These are phyloP conservation scores for Patiria pectinifera DNA, from an alignment of 53 echinoderm and acorn worm genomes.

Conservation along the genomic window DNA sequence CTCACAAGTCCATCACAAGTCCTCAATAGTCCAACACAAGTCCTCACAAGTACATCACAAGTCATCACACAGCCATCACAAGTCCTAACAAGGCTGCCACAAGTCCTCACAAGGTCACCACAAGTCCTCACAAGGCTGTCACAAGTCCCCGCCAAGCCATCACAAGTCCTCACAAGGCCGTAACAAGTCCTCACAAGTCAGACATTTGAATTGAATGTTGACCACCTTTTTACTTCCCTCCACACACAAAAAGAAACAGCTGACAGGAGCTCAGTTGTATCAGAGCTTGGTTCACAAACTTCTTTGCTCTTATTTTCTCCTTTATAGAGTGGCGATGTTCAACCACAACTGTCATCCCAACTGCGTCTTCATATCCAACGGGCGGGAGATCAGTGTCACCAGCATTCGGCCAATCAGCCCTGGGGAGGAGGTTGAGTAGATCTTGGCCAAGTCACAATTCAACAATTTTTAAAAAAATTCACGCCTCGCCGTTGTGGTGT, in stretches of 20 bases:
- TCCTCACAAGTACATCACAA: too few species aligned
- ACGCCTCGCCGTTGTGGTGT: too few species aligned
- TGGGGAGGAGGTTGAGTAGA: slow-evolving; percentile 62
- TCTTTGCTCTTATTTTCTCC: background rate
- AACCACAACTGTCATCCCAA: slow-evolving; percentile 83
- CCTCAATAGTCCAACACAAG: too few species aligned
- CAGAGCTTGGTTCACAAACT: background rate
- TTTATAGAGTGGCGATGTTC: slow-evolving; percentile 60
- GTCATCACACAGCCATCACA: too few species aligned
- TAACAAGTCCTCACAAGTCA: too few species aligned
- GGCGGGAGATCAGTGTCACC: slow-evolving; percentile 52
- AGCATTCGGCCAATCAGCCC: slow-evolving; percentile 64
- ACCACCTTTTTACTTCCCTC: background rate
- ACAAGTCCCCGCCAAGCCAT: background rate
- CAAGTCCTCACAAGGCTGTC: background rate
- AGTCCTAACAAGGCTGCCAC: too few species aligned
- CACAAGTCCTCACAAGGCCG: too few species aligned
- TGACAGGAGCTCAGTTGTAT: too few species aligned
- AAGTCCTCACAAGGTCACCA: too few species aligned
- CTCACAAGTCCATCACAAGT: too few species aligned
- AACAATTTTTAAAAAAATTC: background rate
- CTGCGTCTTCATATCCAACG: slow-evolving; percentile 69
- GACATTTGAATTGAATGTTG: too few species aligned
- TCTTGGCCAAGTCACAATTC: background rate
- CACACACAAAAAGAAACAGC: too few species aligned